phyloP scores from a whole-genome alignment of 2,888 invertebrate species.

The Tinea semifulvella region DNA sequence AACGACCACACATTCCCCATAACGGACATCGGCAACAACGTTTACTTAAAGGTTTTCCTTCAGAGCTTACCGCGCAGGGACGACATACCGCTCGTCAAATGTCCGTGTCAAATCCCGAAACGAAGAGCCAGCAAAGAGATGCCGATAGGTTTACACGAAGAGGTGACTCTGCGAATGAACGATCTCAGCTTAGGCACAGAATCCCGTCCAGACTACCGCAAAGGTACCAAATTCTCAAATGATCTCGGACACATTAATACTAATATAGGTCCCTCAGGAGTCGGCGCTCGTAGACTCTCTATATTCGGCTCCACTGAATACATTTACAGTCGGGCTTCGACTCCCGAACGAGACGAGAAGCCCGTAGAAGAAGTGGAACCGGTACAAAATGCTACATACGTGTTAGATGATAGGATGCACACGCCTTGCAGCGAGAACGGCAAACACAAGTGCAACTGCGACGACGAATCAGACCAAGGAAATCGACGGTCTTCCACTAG shows the following conservation, averaged over 20 bases:
- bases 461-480: slow-evolving; percentile 70
- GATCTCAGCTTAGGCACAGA: slow-evolving; percentile 51
- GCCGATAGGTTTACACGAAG: slow-evolving; percentile 33
- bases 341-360: slow-evolving; percentile 22
- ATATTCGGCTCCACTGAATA: slow-evolving; percentile 29
- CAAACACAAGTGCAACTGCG: slow-evolving; percentile 80
- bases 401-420: slow-evolving; percentile 77
- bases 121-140: slow-evolving; percentile 43
- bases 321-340: slow-evolving; percentile 22
- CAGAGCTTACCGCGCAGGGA: slow-evolving; percentile 79
- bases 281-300: slow-evolving; percentile 28
- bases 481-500: slow-evolving; percentile 30
- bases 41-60: slow-evolving; percentile 68
- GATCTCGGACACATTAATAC: slow-evolving; percentile 30
- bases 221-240: slow-evolving; percentile 28
- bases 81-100: slow-evolving; percentile 71
- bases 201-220: slow-evolving; percentile 4
- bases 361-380: slow-evolving; percentile 18
- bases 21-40: slow-evolving; percentile 71
- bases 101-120: slow-evolving; percentile 42
- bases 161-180: slow-evolving; percentile 44
- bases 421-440: slow-evolving; percentile 77
- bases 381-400: slow-evolving; percentile 21
- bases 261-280: slow-evolving; percentile 29
- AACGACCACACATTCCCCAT: slow-evolving; percentile 77